Base-by-base conservation (phyloP, 2,113 vertebrate genomes). In the Tiliqua scincoides region DNA sequence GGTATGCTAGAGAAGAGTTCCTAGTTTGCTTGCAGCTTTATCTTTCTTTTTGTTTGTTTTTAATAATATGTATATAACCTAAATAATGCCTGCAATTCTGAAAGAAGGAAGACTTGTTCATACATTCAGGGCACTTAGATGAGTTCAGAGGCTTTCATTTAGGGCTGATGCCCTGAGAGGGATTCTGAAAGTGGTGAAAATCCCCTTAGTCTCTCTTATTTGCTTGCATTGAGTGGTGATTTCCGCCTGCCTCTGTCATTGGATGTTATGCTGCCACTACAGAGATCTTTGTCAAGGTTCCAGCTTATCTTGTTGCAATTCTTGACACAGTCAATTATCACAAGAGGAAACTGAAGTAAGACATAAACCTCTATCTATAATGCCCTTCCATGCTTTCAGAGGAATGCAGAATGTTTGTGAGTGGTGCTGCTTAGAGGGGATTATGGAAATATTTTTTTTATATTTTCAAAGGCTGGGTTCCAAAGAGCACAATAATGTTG, bases 1-100 rank as follows among this genome's bases (percentile, higher is more conserved):
- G 98, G 99, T 99, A 96, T 21, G 75, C 40, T 48, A 37, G 86
- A 1, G 63, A 40, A 40, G 27, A 8, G 32, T 27, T 43, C 57
- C 17, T 54, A 25, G 54, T 17, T 59, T 7, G 27, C 15, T 4
- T 32, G 59, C 35, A 4, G 12, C 4, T 11, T 15, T 73, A 9
- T 17, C 17, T 27, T 14, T 35, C 40, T 72, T 43, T 68, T 48
- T 65, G 43, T 48, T 48, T 48, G 43, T 48, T 48, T 71, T 40
- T 25, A 43, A 23, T 40, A 3, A 65, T 48, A 23, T 6, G n/a
- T 79, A 37, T 32, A 23, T 62, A 70, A 11, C 27, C 48, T 70
- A n/a, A 63, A 70, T 79, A 2, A 59, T 78, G 57, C 37, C 57
- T 30, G n/a, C 35, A 12, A 43, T 21, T 6, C 52, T 65, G 18